Base-by-base conservation (phyloP, 2,797 vertebrate genomes). In the Molossus molossus region DNA sequence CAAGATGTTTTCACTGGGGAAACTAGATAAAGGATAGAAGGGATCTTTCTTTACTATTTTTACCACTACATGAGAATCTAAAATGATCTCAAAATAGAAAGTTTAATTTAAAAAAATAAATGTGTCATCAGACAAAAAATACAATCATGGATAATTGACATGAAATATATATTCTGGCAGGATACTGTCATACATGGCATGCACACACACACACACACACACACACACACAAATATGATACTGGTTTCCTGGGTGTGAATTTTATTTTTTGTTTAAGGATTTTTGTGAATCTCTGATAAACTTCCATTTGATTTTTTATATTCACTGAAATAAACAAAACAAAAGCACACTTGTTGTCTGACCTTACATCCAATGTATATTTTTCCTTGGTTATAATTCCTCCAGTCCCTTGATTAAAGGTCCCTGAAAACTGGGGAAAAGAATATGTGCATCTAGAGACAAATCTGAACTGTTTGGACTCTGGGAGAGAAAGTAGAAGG, bases 211-310 rank as follows among this genome's bases (percentile, higher is more conserved):
- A 84, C 1, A 27, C 57, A 25, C 18, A 70, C 6, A 5, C 5
- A 6, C 11, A 40, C 9, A 69, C 6, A 48, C 14, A 33, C 5
- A 87, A 5, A 77, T 29, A 14, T 7, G 13, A 60, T 93, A 67
- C 10, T 60, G 50, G 58, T 25, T 73, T 8, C 20, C 57, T 62
- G 14, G n/a, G 6, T 27, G 27, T 79, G 4, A 58, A 84, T 69
- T 96, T 67, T 62, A 89, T 84, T 91, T 84, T 37, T 40, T 72
- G 72, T n/a, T 65, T 77, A 27, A 96, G 27, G 13, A 64, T 95
- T 87, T 84, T 65, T 73, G 0, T 79, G 83, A 65, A 40, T 57
- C 67, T 67, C 48, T 53, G 58, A 81, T 25, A 84, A 75, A 25
- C 29, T 91, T 80, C 18, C 27, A 64, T 85, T 72, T 72, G 48